Base-by-base conservation (phyloP, 2,113 vertebrate species). In the Bufo bufo region DNA sequence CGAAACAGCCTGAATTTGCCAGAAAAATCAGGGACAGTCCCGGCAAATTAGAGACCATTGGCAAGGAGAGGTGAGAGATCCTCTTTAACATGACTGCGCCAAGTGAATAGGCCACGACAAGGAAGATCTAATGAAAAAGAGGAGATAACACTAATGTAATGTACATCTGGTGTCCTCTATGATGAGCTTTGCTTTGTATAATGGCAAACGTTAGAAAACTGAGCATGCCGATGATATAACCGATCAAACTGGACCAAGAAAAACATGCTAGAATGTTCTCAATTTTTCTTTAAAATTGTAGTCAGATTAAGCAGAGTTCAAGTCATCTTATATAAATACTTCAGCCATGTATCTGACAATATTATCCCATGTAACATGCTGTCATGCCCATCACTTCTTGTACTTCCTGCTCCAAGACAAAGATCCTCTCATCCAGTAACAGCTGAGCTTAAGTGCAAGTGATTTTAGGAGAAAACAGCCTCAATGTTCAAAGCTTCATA, bases 261-360 rank as follows among this genome's bases (percentile, higher is more conserved):
- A 69, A 69, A 87, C 17, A 81, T 59, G 79, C 69, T 20, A 66
- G 14, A 52, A 52, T 66, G 49, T 63, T 66, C 78, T 49, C 11
- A 61, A 74, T 87, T 59, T 54, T 63, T 52, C 77, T 63, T 71
- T n/a, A 9, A 69, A 23, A 61, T 66, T 87, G 50, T 52, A 71
- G 85, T 87, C 61, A 71, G 59, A 65, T 87, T 49, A 87, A 69
- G 49, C 20, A 33, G 47, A 54, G 49, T 69, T 56, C n/a, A 45
- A 63, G 77, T 66, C 77, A 80, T 6, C 43, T 16, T 61, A 13
- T 78, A 66, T 63, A 82, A 87, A 82, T 82, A 81, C 17, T 74
- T 52, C 54, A 61, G 47, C 78, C 74, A 59, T 33, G 78, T 82
- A 82, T 49, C 52, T 82, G 86, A 82, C 86, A 87, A 87, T 87